Evolutionary conservation across 2,113 vertebrate species (phyloP).

Genomic region (Anoura caudifer): DNA sequence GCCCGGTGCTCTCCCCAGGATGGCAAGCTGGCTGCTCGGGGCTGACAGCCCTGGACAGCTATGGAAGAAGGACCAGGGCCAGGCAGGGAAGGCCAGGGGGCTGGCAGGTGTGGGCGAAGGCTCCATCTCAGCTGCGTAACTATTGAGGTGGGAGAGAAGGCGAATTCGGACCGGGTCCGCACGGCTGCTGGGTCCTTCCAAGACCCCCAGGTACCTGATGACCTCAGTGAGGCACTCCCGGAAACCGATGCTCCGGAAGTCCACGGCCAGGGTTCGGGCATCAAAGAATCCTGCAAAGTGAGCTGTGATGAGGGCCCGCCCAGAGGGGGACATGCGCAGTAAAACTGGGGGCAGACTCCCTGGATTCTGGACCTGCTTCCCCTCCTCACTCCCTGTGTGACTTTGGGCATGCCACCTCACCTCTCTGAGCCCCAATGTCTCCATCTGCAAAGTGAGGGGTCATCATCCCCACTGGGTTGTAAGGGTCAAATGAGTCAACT

Average conservation of each 20-base stretch:
- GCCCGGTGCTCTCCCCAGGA: constrained; percentile 80
- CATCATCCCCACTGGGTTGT: neutral
- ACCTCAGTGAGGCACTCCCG: constrained; percentile 95
- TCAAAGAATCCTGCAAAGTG: constrained; percentile 89
- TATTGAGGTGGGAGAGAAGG: constrained; percentile 94
- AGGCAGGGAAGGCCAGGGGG: constrained; percentile 85
- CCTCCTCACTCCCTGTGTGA: neutral
- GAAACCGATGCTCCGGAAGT: constrained; percentile 96
- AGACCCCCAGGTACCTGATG: constrained; percentile 90
- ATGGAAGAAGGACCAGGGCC: constrained; percentile 91
- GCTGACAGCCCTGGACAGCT: constrained; percentile 66
- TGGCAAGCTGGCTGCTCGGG: constrained; percentile 67
- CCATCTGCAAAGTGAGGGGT: neutral
- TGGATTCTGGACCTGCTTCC: neutral
- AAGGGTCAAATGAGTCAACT: neutral
- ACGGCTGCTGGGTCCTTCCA: constrained; percentile 88
- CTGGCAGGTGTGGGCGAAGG: constrained; percentile 82
- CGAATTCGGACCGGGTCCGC: constrained; percentile 89
- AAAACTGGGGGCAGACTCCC: neutral
- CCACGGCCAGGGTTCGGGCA: constrained; percentile 90
- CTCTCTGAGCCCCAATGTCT: neutral
- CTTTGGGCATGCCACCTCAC: neutral
- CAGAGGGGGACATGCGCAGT: rapidly evolving
- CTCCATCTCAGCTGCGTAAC: constrained; percentile 92
- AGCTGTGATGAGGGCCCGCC: neutral